Base-by-base conservation (phyloP, 2,888 invertebrate species). In the Protula sp. region DNA sequence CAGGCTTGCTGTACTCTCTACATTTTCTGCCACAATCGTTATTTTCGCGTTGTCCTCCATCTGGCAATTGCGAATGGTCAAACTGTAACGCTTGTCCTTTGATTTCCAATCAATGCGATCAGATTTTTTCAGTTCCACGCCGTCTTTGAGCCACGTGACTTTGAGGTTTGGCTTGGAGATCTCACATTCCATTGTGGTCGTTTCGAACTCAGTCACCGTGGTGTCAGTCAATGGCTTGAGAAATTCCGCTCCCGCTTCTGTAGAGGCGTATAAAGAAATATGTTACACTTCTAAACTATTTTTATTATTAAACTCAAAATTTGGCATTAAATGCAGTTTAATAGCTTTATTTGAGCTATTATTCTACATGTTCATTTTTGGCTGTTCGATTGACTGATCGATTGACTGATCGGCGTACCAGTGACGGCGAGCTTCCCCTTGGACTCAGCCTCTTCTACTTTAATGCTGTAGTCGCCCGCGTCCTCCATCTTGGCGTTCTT, bases 41-140 rank as follows among this genome's bases (percentile, higher is more conserved):
- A 94, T 95, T 72, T 87, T 87, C 22, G 91, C 94, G 52, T 87
- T 88, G 81, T 97, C 95, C 59, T 87, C 87, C 0, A 85, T 80
- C 64, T 87, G 87, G 47, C 90, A 87, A 66, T 93, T 89, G 74
- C 90, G 89, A 71, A 97, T 91, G 78, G 91, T 91, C 47, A 97
- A 83, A 26, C 67, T 51, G 45, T 68, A 60, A 31, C 57, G 53
- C 61, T 73, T 74, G 14, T 76, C 70, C 54, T 75, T 74, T 57
- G 73, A 27, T n/a, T 38, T 47, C 28, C 63, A 60, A 24, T 58
- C 55, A 30, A 63, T 22, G 1, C 57, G 28, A n/a, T 57, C 50
- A 5, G 53, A 52, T 9, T 31, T 19, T 30, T 30, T 47, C 22
- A 62, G 19, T n/a, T 47, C 54, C 50, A 30, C 27, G 1, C 30